A percentile compares a stretch with the other conserved stretches of the same genome.
Conservation (phyloP, 2,888 invertebrate species). For the Apotomis betuletana region DNA sequence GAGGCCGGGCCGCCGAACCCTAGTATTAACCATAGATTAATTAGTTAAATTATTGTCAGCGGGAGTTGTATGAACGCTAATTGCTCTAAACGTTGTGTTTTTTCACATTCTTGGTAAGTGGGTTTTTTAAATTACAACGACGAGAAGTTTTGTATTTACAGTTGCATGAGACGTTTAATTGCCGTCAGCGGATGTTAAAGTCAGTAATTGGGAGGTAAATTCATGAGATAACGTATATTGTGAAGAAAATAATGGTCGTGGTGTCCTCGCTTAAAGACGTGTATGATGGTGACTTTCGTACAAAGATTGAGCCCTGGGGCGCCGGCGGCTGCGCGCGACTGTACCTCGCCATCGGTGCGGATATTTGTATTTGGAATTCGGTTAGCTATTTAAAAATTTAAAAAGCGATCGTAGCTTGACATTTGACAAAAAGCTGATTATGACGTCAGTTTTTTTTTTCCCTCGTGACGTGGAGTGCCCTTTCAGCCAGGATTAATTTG, state of each 20-base stretch:
- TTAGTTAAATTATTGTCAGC: slow-evolving; percentile 71
- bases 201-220: slow-evolving; percentile 76
- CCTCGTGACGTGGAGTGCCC: slow-evolving; percentile 65
- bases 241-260: slow-evolving; percentile 52
- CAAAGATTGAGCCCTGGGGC: slow-evolving; percentile 20
- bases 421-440: slow-evolving; percentile 83
- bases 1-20: slow-evolving; percentile 43
- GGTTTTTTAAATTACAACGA: slow-evolving; percentile 74
- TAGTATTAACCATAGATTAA: slow-evolving; percentile 65
- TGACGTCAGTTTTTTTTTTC: slow-evolving; percentile 75
- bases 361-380: slow-evolving; percentile 58
- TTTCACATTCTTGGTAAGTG: slow-evolving; percentile 75
- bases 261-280: slow-evolving; percentile 30
- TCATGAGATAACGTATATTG: slow-evolving; percentile 68
- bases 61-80: slow-evolving; percentile 73
- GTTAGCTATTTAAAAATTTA: slow-evolving; percentile 75
- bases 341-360: slow-evolving; percentile 50
- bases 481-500: slow-evolving; percentile 81
- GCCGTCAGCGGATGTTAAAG: slow-evolving; percentile 74
- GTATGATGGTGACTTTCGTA: slow-evolving; percentile 20
- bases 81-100: slow-evolving; percentile 77
- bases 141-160: slow-evolving; percentile 77
- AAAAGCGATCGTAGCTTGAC: slow-evolving; percentile 75
- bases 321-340: slow-evolving; percentile 47
- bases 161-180: slow-evolving; percentile 80